Evolutionary conservation across 2,888 invertebrate genomes (phyloP).

Genomic region (Callyntrura guangdongensis): DNA sequence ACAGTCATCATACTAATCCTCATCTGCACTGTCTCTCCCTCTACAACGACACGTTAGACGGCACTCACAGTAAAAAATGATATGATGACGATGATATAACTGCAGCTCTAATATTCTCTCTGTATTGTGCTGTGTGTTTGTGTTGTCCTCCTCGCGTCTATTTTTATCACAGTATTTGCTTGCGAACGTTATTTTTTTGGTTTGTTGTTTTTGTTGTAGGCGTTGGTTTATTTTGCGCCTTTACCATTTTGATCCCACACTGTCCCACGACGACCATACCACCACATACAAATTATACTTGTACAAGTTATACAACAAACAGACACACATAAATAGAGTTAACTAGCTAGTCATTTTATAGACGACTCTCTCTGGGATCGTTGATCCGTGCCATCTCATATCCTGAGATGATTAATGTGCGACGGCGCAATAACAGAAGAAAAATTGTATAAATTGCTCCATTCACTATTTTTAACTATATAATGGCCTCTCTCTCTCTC

Average conservation of each 20-base stretch:
- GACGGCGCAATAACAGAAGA: constrained; percentile 25
- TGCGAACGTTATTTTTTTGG: neutral
- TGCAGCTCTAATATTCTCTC: neutral
- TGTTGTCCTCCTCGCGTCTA: constrained; percentile 4
- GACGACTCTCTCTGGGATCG: constrained; percentile 58
- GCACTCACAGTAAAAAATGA: neutral
- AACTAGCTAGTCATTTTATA: constrained; percentile 1
- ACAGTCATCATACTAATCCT: constrained; percentile 13
- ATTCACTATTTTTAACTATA: constrained; percentile 38
- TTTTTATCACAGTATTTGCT: neutral
- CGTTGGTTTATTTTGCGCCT: constrained; percentile 74
- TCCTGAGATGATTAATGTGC: constrained; percentile 80
- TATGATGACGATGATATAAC: constrained; percentile 37
- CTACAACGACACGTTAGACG: neutral
- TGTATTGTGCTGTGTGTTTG: neutral
- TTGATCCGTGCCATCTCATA: constrained; percentile 80
- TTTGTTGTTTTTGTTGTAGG: constrained; percentile 55
- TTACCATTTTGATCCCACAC: constrained; percentile 6
- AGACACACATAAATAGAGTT: neutral
- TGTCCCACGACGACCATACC: too few relatives aligned
- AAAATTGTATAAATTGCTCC: neutral
- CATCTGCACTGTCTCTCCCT: neutral
- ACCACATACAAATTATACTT: neutral
- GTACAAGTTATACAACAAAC: neutral
- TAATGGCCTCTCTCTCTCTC: neutral